phyloP scores from a whole-genome alignment of 2,113 vertebrate species.

The Oryctolagus cuniculus region DNA sequence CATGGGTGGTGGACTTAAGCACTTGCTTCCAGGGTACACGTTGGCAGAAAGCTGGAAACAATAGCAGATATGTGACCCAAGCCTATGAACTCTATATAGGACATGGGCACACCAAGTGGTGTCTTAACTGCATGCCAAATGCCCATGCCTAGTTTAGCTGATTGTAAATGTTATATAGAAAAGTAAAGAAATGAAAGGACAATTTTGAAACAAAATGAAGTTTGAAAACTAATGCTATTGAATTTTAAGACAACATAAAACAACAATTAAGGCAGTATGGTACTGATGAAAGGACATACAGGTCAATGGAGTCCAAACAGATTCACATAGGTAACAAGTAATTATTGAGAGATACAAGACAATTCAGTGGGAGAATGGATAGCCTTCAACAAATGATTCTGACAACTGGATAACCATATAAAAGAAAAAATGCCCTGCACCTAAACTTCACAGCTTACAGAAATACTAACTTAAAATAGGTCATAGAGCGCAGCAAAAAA shows the following conservation, averaged over 20 bases:
- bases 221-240: background rate
- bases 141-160: background rate
- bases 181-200: conserved; percentile 23
- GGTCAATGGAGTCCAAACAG: background rate
- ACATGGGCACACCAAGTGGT: too few relatives aligned
- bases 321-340: background rate
- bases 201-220: background rate
- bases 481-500: conserved; percentile 16
- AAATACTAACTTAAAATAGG: background rate
- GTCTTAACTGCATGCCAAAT: too few relatives aligned
- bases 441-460: background rate
- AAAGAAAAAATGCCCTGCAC: background rate
- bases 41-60: too few relatives aligned
- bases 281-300: background rate
- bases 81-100: too few relatives aligned
- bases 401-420: background rate
- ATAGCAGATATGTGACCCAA: too few relatives aligned
- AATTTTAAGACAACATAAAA: background rate
- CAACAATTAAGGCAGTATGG: background rate
- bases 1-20: too few relatives aligned
- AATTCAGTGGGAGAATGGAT: background rate
- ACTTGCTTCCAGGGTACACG: too few relatives aligned
- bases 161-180: background rate
- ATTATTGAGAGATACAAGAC: conserved; percentile 24
- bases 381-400: conserved; percentile 10